These are phyloP conservation scores for Papilio dardanus DNA, from an alignment of 1,140 invertebrate species.

Conservation along the genomic window DNA sequence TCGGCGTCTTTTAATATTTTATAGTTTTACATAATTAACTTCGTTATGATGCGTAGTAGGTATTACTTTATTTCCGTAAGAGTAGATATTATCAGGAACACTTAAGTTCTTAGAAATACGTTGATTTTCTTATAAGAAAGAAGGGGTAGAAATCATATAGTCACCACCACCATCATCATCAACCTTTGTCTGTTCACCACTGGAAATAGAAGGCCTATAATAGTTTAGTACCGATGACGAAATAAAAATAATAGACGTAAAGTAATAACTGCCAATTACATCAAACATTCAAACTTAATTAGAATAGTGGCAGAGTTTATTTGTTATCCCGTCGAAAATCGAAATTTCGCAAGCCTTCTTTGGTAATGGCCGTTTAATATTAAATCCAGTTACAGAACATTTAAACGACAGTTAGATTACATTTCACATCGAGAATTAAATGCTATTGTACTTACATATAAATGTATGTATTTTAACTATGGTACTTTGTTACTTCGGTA, in stretches of 20 bases:
- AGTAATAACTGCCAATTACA: conserved; percentile 33
- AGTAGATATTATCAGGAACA: neutral
- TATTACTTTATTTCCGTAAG: neutral
- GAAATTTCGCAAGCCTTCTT: neutral
- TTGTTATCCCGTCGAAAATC: neutral
- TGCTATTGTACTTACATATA: neutral
- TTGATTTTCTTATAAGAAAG: neutral
- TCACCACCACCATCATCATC: no score
- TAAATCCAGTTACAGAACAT: neutral
- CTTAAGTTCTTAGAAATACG: neutral
- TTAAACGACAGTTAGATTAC: neutral
- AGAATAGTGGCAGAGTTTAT: conserved; percentile 11
- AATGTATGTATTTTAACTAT: neutral
- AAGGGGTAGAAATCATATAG: neutral
- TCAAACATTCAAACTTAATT: no score
- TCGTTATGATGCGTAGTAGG: no score
- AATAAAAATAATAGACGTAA: conserved; percentile 42
- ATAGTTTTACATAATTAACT: neutral
- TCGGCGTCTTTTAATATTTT: neutral
- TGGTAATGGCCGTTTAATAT: neutral
- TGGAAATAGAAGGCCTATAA: no score
- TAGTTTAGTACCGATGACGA: conserved; percentile 11
- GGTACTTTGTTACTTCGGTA: neutral
- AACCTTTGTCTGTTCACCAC: no score
- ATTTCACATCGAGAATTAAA: neutral